phyloP scores from a whole-genome alignment of 2,797 vertebrate genomes.

The Merluccius polli region DNA sequence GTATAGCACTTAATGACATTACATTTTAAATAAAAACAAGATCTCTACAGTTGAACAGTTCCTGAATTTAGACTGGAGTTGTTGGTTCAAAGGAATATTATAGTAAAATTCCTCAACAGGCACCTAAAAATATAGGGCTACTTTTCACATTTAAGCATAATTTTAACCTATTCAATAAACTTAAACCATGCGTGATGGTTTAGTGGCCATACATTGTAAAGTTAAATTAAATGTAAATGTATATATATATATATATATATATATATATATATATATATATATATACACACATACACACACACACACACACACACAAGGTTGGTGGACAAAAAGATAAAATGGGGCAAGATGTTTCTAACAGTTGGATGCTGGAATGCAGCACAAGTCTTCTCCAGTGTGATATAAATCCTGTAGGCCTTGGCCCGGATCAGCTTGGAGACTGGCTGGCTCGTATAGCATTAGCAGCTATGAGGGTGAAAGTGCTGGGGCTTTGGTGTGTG shows the following conservation, averaged over 20 bases:
- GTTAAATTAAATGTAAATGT: no score
- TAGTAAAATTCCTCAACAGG: no score
- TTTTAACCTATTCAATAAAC: no score
- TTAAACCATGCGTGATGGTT: no score
- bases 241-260: neutral
- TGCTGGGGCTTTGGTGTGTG: neutral
- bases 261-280: slow-evolving; percentile 3
- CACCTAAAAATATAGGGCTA: no score
- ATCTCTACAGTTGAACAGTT: no score
- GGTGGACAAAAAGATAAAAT: neutral
- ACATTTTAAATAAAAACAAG: no score
- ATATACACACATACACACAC: neutral
- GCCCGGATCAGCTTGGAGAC: neutral
- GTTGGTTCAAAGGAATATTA: no score
- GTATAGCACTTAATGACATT: no score
- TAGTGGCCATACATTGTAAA: no score
- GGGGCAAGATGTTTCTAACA: neutral
- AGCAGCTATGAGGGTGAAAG: neutral
- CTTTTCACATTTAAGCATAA: no score
- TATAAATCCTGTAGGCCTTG: neutral
- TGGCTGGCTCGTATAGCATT: neutral
- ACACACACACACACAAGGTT: neutral
- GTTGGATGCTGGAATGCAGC: neutral
- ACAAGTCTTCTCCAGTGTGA: neutral
- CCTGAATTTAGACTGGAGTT: no score